Conservation (phyloP, 2,797 vertebrate genomes). For the Phyllotis vaccarum region DNA sequence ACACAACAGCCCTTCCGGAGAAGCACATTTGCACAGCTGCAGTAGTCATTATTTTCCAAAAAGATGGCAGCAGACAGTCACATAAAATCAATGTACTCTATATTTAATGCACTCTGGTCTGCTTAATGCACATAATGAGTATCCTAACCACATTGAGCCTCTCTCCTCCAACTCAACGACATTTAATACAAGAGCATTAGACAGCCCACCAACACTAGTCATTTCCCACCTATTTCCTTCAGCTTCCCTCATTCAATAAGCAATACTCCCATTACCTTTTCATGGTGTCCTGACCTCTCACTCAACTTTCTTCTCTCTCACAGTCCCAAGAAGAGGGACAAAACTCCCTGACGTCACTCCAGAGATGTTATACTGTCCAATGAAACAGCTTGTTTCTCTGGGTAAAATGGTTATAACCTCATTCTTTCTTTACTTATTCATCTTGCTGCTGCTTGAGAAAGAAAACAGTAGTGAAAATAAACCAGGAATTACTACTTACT, state of each 20-base stretch:
- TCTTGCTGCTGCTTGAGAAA: neutral
- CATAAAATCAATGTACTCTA: conserved; percentile 74
- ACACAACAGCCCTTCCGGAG: conserved; percentile 56
- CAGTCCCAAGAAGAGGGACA: neutral
- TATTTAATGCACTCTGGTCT: conserved; percentile 69
- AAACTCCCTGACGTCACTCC: neutral
- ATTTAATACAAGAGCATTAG: conserved; percentile 59
- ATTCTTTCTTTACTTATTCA: conserved; percentile 4
- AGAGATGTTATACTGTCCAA: neutral
- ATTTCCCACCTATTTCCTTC: conserved; percentile 66
- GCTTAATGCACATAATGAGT: conserved; percentile 73
- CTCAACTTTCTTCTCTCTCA: conserved; percentile 30
- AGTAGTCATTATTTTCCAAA: conserved; percentile 75
- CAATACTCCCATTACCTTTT: conserved; percentile 27
- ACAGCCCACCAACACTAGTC: conserved; percentile 49
- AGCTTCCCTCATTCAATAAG: conserved; percentile 45
- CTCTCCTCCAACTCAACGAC: conserved; percentile 61
- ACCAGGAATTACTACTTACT: neutral
- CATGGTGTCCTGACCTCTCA: neutral
- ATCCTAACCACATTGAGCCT: conserved; percentile 57
- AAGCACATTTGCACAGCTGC: conserved; percentile 66
- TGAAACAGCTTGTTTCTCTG: neutral
- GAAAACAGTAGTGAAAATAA: neutral
- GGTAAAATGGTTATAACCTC: neutral
- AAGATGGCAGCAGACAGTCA: conserved; percentile 68